Evolutionary conservation across 2,113 vertebrate species (phyloP).

Genomic region (Chrysochloris asiatica): DNA sequence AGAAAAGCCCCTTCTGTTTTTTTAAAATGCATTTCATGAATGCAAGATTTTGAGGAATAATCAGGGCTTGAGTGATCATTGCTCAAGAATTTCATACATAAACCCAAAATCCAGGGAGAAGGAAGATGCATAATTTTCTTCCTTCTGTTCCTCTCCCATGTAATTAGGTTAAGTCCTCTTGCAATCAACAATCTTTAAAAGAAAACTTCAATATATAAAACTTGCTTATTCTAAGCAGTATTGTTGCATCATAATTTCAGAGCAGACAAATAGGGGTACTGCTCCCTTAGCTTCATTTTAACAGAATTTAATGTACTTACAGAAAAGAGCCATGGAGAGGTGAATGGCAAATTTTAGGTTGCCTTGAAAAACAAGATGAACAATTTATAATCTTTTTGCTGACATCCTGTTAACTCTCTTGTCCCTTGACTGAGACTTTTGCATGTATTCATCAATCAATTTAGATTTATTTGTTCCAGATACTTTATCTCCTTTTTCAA

Average conservation of each 20-base stretch:
- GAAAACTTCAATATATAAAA: not conserved
- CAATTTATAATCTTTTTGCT: not conserved
- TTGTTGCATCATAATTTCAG: not conserved
- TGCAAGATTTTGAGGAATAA: conserved; percentile 6
- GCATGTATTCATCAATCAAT: not conserved
- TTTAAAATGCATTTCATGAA: not conserved
- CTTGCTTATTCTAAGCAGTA: not conserved
- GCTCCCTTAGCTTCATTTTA: not conserved
- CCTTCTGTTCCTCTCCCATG: not conserved
- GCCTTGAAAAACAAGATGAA: not conserved
- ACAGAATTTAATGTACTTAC: not conserved
- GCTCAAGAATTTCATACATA: not conserved
- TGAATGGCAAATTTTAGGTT: not conserved
- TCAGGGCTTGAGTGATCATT: not conserved
- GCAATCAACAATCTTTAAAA: not conserved
- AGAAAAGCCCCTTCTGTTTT: not conserved
- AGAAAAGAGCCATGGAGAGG: not conserved
- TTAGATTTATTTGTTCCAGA: not conserved
- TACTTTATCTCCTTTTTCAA: conserved; percentile 18
- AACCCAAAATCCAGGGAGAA: not conserved
- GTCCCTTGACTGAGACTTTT: not conserved
- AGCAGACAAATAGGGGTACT: not conserved
- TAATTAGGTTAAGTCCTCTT: not conserved
- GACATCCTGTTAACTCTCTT: not conserved
- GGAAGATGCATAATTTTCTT: not conserved